Percentiles rank a stretch among this genome's conserved stretches.
Conservation (phyloP, 2,113 vertebrate species). For the Larimichthys crocea region DNA sequence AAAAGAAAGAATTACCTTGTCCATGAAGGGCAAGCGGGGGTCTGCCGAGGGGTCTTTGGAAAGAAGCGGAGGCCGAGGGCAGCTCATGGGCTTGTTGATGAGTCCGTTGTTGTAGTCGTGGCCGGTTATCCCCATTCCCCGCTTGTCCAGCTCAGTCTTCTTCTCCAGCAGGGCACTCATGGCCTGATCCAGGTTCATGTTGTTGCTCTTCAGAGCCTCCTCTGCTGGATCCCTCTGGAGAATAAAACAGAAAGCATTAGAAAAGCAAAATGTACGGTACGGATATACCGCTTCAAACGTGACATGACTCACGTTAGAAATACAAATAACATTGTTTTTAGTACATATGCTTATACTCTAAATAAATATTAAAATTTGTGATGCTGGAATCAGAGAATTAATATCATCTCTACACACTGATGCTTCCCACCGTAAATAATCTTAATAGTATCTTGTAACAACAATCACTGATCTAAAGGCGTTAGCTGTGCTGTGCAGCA, state of each 20-base stretch:
- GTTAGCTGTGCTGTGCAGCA: not conserved
- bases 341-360: no score
- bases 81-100: slow-evolving; percentile 94
- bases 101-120: slow-evolving; percentile 96
- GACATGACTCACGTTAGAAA: not conserved
- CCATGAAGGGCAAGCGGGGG: slow-evolving; percentile 92
- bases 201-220: slow-evolving; percentile 98
- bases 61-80: slow-evolving; percentile 92
- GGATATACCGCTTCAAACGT: no score
- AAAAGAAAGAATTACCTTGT: slow-evolving; percentile 87
- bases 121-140: slow-evolving; percentile 91
- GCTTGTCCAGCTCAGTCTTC: slow-evolving; percentile 98
- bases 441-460: not conserved
- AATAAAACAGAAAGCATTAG: not conserved
- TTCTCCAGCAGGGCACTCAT: slow-evolving; percentile 99
- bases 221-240: slow-evolving; percentile 97
- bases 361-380: no score
- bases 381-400: no score
- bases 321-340: not conserved
- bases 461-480: not conserved
- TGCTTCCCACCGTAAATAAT: not conserved
- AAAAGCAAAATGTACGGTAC: not conserved
- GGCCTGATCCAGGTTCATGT: slow-evolving; percentile 98
- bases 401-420: not conserved
- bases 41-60: slow-evolving; percentile 99